Evolutionary conservation across 2,888 invertebrate species (phyloP).

Genomic region (Amorpha juglandis): DNA sequence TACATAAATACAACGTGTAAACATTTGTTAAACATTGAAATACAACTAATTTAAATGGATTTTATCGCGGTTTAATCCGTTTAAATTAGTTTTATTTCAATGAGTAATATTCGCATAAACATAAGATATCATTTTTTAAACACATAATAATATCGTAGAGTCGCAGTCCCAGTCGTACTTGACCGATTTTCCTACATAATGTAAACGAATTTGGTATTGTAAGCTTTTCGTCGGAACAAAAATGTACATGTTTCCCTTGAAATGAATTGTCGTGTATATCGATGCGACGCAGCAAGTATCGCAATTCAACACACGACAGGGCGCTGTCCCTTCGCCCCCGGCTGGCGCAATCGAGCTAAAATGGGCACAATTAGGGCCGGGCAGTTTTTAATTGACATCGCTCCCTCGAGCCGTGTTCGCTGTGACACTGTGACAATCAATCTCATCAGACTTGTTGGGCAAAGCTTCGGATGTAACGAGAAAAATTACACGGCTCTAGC

Average conservation of each 20-base stretch:
- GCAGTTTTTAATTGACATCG: constrained; percentile 73
- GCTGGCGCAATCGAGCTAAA: constrained; percentile 67
- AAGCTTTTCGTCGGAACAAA: neutral
- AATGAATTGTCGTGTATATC: constrained; percentile 21
- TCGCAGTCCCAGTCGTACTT: neutral
- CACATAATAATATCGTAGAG: too few relatives aligned
- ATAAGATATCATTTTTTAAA: too few relatives aligned
- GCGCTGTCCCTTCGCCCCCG: constrained; percentile 31
- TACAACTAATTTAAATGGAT: too few relatives aligned
- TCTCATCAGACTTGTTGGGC: constrained; percentile 34
- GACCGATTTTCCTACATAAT: neutral
- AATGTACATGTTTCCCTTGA: constrained; percentile 5
- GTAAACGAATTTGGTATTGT: neutral
- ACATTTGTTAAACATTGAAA: too few relatives aligned
- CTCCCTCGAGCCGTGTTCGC: constrained; percentile 48
- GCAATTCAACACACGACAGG: constrained; percentile 48
- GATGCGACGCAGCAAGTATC: constrained; percentile 33
- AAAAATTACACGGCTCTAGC: constrained; percentile 6
- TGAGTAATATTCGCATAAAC: too few relatives aligned
- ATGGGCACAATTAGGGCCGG: constrained; percentile 71
- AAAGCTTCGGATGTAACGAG: constrained; percentile 6
- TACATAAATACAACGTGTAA: too few relatives aligned
- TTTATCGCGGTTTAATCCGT: too few relatives aligned
- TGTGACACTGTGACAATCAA: constrained; percentile 47
- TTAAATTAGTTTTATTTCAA: too few relatives aligned